phyloP scores from a whole-genome alignment of 2,113 vertebrate genomes.

The Prolemur simus region DNA sequence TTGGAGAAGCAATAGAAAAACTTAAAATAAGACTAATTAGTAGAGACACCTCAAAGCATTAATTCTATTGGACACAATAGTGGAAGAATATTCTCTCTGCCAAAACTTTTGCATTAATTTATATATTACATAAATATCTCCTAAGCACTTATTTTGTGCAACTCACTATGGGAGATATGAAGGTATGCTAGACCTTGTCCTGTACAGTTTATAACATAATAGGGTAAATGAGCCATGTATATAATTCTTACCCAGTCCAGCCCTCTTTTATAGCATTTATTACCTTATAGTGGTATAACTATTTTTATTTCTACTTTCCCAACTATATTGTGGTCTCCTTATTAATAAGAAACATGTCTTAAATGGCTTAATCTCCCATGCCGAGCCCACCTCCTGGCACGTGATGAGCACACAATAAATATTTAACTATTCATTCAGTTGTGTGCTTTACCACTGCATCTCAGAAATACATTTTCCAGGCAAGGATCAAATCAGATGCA shows the following conservation, averaged over 20 bases:
- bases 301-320: constrained; percentile 7
- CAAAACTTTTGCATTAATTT: neutral
- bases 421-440: constrained; percentile 1
- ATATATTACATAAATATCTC: neutral
- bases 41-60: constrained; percentile 2
- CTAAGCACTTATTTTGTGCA: neutral
- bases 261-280: neutral
- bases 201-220: constrained; percentile 17
- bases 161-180: neutral
- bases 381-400: neutral
- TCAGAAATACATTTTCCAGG: constrained; percentile 37
- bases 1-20: neutral
- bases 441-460: neutral
- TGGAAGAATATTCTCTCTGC: neutral
- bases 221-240: neutral
- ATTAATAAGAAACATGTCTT: neutral
- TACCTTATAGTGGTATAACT: neutral
- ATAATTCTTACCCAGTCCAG: neutral
- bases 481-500: neutral
- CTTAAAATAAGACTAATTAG: constrained; percentile 28
- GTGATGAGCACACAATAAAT: neutral
- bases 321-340: neutral
- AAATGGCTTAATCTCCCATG: neutral
- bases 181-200: neutral
- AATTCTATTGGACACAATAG: neutral